A percentile compares a stretch with the other conserved stretches of the same genome.
phyloP scores from a whole-genome alignment of 2,113 vertebrate species.

The Carassius auratus region DNA sequence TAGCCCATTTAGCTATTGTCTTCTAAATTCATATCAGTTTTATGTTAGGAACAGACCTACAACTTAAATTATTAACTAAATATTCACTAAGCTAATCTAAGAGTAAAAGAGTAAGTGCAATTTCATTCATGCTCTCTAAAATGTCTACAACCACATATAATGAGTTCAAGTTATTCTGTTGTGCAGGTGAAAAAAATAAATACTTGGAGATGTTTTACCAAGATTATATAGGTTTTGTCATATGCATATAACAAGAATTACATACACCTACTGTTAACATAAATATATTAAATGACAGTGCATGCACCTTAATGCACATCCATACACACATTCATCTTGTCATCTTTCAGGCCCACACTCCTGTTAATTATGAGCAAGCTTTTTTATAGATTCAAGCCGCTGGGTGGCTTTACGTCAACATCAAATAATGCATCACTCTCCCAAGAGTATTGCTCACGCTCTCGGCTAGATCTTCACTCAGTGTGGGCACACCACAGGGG shows the following conservation, averaged over 20 bases:
- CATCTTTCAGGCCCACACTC: neutral
- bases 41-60: neutral
- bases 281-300: neutral
- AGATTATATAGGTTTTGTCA: too few relatives aligned
- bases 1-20: neutral
- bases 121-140: too few relatives aligned
- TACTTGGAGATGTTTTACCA: too few relatives aligned
- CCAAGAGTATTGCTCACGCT: slow-evolving; percentile 1
- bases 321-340: neutral
- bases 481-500: slow-evolving; percentile 10
- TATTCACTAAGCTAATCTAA: neutral
- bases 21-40: neutral
- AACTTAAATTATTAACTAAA: neutral
- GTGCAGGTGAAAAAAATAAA: too few relatives aligned
- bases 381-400: slow-evolving; percentile 9
- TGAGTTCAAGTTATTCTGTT: too few relatives aligned
- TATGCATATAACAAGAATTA: neutral
- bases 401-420: slow-evolving; percentile 8
- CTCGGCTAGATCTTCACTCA: slow-evolving; percentile 1
- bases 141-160: too few relatives aligned
- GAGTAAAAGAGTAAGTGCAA: too few relatives aligned
- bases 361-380: slow-evolving; percentile 22
- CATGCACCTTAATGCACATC: neutral
- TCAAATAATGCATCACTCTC: slow-evolving; percentile 27
- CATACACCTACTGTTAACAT: neutral